These are phyloP conservation scores for Caprella mutica DNA, from an alignment of 2,888 invertebrate species.

Conservation along the genomic window DNA sequence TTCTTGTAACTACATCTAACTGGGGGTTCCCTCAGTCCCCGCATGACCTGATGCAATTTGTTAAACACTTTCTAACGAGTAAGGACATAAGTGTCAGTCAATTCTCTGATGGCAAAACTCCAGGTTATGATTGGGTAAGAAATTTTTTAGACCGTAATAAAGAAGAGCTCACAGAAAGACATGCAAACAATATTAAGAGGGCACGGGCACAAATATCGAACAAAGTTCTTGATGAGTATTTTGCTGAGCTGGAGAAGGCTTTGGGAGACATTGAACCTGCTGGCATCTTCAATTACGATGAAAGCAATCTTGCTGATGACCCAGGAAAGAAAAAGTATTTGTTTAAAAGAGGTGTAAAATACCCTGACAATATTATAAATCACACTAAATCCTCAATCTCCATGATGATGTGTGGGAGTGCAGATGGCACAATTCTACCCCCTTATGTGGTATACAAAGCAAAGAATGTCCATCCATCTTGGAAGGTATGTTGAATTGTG, in stretches of 20 bases:
- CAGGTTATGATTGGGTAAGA: neutral
- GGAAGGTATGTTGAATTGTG: neutral
- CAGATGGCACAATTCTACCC: neutral
- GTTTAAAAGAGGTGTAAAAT: neutral
- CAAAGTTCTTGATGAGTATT: neutral
- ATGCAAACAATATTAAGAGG: neutral
- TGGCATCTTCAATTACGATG: constrained; percentile 7
- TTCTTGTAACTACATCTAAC: neutral
- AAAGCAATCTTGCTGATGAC: neutral
- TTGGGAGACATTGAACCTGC: neutral
- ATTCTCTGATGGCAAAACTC: neutral
- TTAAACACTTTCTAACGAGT: neutral
- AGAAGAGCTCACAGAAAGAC: neutral
- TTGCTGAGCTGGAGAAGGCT: neutral
- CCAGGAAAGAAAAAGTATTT: neutral
- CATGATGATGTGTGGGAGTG: neutral
- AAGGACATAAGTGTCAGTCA: neutral
- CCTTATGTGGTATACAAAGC: constrained; percentile 3
- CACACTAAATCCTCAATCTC: neutral
- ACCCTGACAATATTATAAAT: neutral
- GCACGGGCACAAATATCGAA: neutral
- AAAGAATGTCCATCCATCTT: neutral
- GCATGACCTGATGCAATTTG: neutral
- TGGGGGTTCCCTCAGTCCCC: neutral
- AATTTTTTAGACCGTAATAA: neutral